Percentiles rank a stretch among this genome's conserved stretches.
Conservation (phyloP, 2,113 vertebrate genomes). For the Tilapia sparmanii region DNA sequence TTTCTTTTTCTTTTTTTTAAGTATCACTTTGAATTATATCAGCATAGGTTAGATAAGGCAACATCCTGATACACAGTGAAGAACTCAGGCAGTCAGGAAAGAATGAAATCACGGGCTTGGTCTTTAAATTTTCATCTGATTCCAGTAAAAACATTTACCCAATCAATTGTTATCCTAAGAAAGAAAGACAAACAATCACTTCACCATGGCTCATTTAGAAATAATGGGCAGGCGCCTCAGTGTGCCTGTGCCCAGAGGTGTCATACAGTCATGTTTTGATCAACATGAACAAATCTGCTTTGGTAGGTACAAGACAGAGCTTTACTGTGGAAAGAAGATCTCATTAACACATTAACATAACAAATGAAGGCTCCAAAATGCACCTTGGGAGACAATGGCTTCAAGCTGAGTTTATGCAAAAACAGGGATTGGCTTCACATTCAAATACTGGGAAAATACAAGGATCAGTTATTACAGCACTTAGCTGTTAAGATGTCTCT, state of each 20-base stretch:
- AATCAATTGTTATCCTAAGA: slow-evolving; percentile 46
- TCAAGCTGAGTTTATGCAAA: slow-evolving; percentile 25
- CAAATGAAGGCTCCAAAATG: slow-evolving; percentile 17
- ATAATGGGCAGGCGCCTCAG: slow-evolving; percentile 14
- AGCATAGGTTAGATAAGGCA: slow-evolving; percentile 28
- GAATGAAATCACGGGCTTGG: background rate
- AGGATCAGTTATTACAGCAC: slow-evolving; percentile 5
- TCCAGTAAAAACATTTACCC: slow-evolving; percentile 54
- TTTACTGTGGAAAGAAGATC: slow-evolving; percentile 12
- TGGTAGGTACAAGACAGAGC: background rate
- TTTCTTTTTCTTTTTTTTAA: background rate
- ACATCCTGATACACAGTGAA: slow-evolving; percentile 12
- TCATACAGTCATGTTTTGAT: background rate
- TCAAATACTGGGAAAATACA: slow-evolving; percentile 10
- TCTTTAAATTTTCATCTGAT: slow-evolving; percentile 38
- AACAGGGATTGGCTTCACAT: slow-evolving; percentile 22
- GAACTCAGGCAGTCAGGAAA: background rate
- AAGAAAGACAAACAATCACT: slow-evolving; percentile 52
- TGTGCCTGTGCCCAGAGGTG: background rate
- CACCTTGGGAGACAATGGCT: slow-evolving; percentile 22
- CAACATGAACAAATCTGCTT: background rate
- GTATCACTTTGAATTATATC: slow-evolving; percentile 41
- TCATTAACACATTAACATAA: slow-evolving; percentile 36
- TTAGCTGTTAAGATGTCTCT: background rate
- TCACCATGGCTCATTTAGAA: slow-evolving; percentile 38